Conservation (phyloP, 92 coral and sea anemone genomes). For the Epizoanthus rinbou region DNA sequence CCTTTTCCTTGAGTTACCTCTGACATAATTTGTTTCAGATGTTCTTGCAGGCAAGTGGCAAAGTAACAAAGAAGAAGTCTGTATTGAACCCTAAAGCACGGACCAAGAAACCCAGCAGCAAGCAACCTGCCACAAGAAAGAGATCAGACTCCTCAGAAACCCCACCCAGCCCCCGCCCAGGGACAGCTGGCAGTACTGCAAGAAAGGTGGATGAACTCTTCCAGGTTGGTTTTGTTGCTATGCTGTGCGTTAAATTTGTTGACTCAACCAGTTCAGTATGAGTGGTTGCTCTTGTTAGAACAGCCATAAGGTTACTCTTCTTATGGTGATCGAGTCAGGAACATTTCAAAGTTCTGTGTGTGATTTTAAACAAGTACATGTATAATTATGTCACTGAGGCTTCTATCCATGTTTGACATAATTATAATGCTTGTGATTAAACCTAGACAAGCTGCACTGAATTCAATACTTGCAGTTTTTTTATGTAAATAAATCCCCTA, state of each 20-base stretch:
- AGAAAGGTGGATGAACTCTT: constrained; percentile 92
- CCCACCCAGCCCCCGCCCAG: constrained; percentile 61
- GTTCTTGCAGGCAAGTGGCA: constrained; percentile 93
- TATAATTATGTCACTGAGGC: too few relatives aligned
- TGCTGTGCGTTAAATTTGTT: too few relatives aligned
- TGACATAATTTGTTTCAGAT: constrained; percentile 39
- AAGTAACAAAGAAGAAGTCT: constrained; percentile 83
- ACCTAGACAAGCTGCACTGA: too few relatives aligned
- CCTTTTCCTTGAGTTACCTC: background rate
- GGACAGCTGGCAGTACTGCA: constrained; percentile 84
- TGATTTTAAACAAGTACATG: too few relatives aligned
- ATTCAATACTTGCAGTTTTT: too few relatives aligned
- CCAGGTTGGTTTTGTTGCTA: constrained; percentile 61
- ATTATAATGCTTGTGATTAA: too few relatives aligned
- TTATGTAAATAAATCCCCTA: too few relatives aligned
- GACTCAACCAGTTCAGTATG: too few relatives aligned
- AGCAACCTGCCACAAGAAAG: constrained; percentile 31
- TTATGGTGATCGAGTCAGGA: too few relatives aligned
- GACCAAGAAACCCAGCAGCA: constrained; percentile 50
- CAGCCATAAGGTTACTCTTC: too few relatives aligned
- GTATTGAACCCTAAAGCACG: constrained; percentile 42
- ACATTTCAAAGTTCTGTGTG: too few relatives aligned
- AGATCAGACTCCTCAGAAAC: constrained; percentile 35
- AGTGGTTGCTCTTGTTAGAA: too few relatives aligned
- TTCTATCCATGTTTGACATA: background rate